Base-by-base conservation (phyloP, 2,113 vertebrate species). In the Sylvia atricapilla region DNA sequence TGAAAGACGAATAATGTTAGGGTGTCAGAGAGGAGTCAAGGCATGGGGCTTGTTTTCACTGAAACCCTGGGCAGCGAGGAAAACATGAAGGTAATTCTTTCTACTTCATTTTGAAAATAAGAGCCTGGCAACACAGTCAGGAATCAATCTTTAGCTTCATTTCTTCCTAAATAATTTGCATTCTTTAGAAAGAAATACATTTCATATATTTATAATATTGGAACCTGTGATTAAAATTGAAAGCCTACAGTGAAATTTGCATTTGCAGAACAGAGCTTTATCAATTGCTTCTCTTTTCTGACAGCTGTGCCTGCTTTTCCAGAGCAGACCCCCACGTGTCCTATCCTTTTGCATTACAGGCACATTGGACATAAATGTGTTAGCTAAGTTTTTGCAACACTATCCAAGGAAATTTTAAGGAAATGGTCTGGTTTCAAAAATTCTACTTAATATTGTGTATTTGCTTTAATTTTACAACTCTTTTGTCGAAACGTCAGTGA, bases 1-100 rank as follows among this genome's bases (percentile, higher is more conserved):
- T 66, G 72, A 78, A 88, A 89, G 83, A 63, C 47, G 27, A 91
- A 18, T 35, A 66, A 87, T 17, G 41, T 90, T 76, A 44, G 87
- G 31, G 37, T 92, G 24, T 56, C 72, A 85, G 44, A 88, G 63
- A 12, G 35, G 63, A 90, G 59, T 73, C 59, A 56, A 67, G 30
- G 59, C 35, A 41, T 18, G 25, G 30, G 58, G 24, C 21, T 79
- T 92, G 73, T 84, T 94, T 94, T 59, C 66, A 37, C 47, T 2
- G 5, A 85, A 92, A 76, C 15, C 31, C 30, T 39, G 39, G 49
- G n/a, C 41, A 85, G 73, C 3, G 7, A 53, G 46, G 35, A 73
- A 83, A 73, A 80, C 39, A 20, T 13, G 13, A 75, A 64, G 35
- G 46, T 58, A 84, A 70, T 76, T 84, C 73, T 59, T 90, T 69